A percentile compares a stretch with the other conserved stretches of the same genome.
Conservation (phyloP, 2,797 vertebrate genomes). For the Pseudocheirus occidentalis region DNA sequence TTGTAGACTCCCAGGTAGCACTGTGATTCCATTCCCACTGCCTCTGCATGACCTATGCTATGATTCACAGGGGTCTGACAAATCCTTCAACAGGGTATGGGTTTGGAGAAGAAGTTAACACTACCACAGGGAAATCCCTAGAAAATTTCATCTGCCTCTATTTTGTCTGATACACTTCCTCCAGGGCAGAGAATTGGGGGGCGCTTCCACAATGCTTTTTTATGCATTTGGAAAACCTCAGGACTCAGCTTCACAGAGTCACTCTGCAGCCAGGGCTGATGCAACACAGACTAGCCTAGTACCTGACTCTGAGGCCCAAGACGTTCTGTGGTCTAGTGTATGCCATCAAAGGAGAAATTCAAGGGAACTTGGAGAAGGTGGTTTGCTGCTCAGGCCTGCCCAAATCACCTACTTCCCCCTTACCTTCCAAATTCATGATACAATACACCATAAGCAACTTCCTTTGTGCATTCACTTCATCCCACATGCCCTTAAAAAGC, state of each 20-base stretch:
- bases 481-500: not conserved
- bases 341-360: not conserved
- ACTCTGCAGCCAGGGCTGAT: not conserved
- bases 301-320: not conserved
- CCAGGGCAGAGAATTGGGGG: not conserved
- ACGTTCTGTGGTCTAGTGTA: not conserved
- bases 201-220: not conserved
- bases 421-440: not conserved
- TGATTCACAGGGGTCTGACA: not conserved
- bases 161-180: not conserved
- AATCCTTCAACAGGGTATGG: not conserved
- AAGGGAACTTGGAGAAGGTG: not conserved
- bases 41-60: not conserved
- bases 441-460: not conserved
- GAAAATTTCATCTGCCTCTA: not conserved
- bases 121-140: not conserved
- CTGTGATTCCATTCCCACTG: not conserved
- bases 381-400: not conserved
- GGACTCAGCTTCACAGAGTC: not conserved
- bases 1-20: accelerated
- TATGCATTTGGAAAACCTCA: not conserved
- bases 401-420: not conserved
- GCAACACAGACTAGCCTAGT: not conserved
- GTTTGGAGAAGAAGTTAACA: not conserved
- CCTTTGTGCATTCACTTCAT: not conserved